Conservation (phyloP, 1,140 invertebrate species). For the Drosophila ficusphila region DNA sequence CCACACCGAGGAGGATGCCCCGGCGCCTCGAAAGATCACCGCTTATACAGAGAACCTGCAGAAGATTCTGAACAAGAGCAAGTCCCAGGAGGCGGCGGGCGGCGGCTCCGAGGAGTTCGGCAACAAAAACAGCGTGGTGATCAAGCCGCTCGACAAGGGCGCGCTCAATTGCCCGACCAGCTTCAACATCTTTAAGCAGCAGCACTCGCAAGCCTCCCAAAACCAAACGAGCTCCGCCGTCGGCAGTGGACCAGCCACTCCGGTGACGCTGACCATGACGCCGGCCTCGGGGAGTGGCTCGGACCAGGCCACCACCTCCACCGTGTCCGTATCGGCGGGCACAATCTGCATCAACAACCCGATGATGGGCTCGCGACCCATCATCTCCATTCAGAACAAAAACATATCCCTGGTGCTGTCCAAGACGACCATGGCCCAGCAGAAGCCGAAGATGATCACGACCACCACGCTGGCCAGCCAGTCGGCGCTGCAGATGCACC, state of each 20-base stretch:
- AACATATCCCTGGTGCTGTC: conserved; percentile 68
- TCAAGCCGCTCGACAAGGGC: conserved; percentile 61
- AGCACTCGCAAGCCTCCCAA: conserved; percentile 19
- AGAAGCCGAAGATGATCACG: conserved; percentile 66
- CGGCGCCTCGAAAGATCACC: conserved; percentile 4
- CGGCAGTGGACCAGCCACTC: not conserved
- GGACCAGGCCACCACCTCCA: conserved; percentile 9
- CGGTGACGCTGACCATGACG: conserved; percentile 5
- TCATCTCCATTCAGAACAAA: conserved; percentile 30
- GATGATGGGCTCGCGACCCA: conserved; percentile 22
- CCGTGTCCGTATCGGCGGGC: conserved; percentile 35
- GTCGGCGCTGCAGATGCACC: conserved; percentile 50
- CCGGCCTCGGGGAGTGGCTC: not conserved
- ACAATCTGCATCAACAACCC: conserved; percentile 38
- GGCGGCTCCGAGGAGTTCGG: conserved; percentile 39
- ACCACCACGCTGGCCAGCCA: conserved; percentile 41
- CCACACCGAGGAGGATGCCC: not conserved
- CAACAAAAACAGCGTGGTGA: conserved; percentile 68
- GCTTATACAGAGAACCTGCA: conserved; percentile 64
- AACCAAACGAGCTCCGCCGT: not conserved
- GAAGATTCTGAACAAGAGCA: conserved; percentile 67
- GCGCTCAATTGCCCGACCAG: conserved; percentile 49
- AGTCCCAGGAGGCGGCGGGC: conserved; percentile 36
- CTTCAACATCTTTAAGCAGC: conserved; percentile 68
- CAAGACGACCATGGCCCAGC: conserved; percentile 64